A percentile compares a stretch with the other conserved stretches of the same genome.
Conservation (phyloP, 2,888 invertebrate genomes). For the Macrophya alboannulata region DNA sequence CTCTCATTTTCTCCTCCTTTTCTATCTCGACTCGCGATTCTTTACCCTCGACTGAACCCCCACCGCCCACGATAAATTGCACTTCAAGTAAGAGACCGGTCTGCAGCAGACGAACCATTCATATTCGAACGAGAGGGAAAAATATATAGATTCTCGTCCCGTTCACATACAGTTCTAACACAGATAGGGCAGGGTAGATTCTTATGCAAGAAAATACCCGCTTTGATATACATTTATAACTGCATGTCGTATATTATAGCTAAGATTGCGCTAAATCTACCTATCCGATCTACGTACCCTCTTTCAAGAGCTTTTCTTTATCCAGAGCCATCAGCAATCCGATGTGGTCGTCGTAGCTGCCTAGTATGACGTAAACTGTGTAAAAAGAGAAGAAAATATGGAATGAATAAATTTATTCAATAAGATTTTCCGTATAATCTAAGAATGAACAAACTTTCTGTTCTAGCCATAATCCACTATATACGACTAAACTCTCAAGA, state of each 20-base stretch:
- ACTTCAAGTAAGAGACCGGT: constrained; percentile 41
- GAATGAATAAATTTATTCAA: constrained; percentile 59
- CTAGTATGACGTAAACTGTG: constrained; percentile 96
- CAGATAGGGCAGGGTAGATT: not conserved
- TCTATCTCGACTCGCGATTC: constrained; percentile 29
- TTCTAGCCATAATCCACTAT: not conserved
- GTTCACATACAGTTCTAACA: not conserved
- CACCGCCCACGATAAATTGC: constrained; percentile 43
- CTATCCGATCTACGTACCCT: constrained; percentile 82
- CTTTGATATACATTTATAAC: not conserved
- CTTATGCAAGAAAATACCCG: constrained; percentile 19
- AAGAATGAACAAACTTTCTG: no score
- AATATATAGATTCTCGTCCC: not conserved
- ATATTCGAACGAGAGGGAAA: constrained; percentile 39
- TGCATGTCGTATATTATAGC: not conserved
- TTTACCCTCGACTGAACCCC: not conserved
- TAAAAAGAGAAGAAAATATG: constrained; percentile 66
- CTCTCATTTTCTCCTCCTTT: not conserved
- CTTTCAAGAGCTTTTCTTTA: constrained; percentile 90
- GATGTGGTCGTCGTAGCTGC: constrained; percentile 94
- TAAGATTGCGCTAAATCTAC: constrained; percentile 15
- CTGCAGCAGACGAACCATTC: constrained; percentile 44
- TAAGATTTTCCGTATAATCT: no score
- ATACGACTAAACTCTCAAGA: not conserved
- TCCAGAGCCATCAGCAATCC: constrained; percentile 95